Evolutionary conservation across 2,888 invertebrate species (phyloP).

Genomic region (Drosophila stalkeri): DNA sequence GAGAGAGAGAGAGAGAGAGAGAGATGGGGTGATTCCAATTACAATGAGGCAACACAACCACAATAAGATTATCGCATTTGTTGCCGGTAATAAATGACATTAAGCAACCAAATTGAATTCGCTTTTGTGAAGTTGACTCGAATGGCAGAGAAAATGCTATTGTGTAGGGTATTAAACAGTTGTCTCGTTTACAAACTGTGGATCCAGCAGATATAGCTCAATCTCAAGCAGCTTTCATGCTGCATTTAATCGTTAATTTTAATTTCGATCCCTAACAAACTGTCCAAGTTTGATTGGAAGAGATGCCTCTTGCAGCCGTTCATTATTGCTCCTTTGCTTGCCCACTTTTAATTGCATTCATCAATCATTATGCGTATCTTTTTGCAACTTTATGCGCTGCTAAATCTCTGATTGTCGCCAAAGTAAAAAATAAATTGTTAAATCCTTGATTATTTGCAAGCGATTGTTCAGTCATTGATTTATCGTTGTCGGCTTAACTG

Average conservation of each 20-base stretch:
- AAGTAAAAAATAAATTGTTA: conserved; percentile 14
- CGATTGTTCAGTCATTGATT: conserved; percentile 72
- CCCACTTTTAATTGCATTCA: conserved; percentile 67
- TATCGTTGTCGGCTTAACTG: conserved; percentile 62
- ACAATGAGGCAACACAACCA: conserved; percentile 62
- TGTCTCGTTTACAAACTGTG: background rate
- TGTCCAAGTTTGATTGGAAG: background rate
- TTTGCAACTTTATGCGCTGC: conserved; percentile 51
- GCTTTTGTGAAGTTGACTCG: background rate
- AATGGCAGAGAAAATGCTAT: background rate
- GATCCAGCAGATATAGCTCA: background rate
- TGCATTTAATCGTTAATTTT: background rate
- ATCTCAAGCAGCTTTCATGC: background rate
- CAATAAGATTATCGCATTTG: conserved; percentile 77
- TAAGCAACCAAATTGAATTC: conserved; percentile 55
- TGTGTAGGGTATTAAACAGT: background rate
- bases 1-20: conserved; percentile 11
- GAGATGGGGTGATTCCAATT: conserved; percentile 56
- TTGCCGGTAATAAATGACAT: conserved; percentile 53
- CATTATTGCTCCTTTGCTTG: conserved; percentile 13
- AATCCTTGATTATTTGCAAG: conserved; percentile 61
- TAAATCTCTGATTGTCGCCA: conserved; percentile 17
- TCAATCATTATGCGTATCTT: conserved; percentile 68
- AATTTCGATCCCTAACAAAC: background rate
- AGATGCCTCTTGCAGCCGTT: background rate